Base-by-base conservation (phyloP, 2,113 vertebrate species). In the Syngnathus scovelli region DNA sequence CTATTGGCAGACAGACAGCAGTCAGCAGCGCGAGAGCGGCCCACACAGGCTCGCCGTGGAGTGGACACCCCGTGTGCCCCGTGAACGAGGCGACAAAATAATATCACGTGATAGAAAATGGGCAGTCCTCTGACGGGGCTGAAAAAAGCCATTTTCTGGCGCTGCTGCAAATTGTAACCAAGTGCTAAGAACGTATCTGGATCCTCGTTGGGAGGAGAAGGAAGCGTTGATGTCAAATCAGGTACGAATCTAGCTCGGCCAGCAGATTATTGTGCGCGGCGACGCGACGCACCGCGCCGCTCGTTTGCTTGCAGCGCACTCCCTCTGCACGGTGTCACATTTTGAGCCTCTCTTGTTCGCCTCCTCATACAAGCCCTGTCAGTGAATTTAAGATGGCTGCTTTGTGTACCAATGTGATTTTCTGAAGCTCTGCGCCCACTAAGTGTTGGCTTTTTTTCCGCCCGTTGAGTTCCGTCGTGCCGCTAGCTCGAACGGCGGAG, bases 141-240 rank as follows among this genome's bases (percentile, higher is more conserved):
- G 85, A 85, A 88, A 86, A 89, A 90, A 90, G 86, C 89, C 89
- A 90, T 91, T 90, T 91, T 91, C 89, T 90, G 88, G 89, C 86
- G 88, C 86, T 89, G 85, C 89, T 88, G 87, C 87, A 86, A 88
- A 85, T 84, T 87, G 79, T 79, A 68, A 56, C 74, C 83, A 77
- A 87, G 75, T 87, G 73, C 76, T 72, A 83, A 78, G 75, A 81
- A 82, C 79, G 78, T 56, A 80, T 43, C 83, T 74, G 83, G 83
- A 77, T 76, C 77, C 60, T 64, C 36, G 54, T 27, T 67, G 78
- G 63, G 76, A 80, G 77, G 70, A 38, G 68, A 70, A 66, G 67
- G 65, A 16, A 68, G 73, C 82, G 75, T 89, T 72, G 21, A 83
- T 87, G 87, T 85, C 67, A 54, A n/a, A 84, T 43, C 86, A 89